Evolutionary conservation across 1,140 invertebrate genomes (phyloP).

Genomic region (Pseudachorutes palmiensis): DNA sequence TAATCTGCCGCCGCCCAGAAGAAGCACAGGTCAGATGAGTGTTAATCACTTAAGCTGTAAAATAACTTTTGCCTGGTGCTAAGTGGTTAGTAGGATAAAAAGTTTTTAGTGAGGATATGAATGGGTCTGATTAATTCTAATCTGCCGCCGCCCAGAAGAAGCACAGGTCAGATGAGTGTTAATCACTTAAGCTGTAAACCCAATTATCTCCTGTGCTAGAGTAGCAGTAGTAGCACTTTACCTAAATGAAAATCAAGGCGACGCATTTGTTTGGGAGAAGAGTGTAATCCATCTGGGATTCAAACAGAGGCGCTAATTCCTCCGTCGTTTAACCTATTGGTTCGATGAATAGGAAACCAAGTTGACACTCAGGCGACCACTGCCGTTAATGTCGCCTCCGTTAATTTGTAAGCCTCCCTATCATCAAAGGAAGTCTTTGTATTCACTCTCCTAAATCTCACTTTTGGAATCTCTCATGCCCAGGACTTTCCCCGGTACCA

Average conservation of each 20-base stretch:
- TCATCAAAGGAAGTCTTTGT: background rate
- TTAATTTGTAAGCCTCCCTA: no score
- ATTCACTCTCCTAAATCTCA: constrained; percentile 12
- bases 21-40: no score
- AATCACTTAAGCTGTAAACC: constrained; percentile 4
- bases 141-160: no score
- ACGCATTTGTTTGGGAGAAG: background rate
- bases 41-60: no score
- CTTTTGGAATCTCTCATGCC: constrained; percentile 1
- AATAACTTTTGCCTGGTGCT: no score
- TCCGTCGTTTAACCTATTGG: constrained; percentile 2
- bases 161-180: no score
- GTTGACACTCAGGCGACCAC: background rate
- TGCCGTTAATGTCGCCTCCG: background rate
- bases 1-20: no score
- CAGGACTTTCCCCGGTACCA: background rate
- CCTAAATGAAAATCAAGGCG: constrained; percentile 3
- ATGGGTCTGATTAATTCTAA: no score
- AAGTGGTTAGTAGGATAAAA: no score
- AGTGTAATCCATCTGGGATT: constrained; percentile 1
- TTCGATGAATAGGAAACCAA: background rate
- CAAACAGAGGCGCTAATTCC: background rate
- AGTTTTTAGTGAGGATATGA: no score
- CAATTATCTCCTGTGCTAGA: background rate
- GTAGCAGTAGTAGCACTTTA: background rate